phyloP scores from a whole-genome alignment of 1,140 invertebrate species.

The Linepithema humile region DNA sequence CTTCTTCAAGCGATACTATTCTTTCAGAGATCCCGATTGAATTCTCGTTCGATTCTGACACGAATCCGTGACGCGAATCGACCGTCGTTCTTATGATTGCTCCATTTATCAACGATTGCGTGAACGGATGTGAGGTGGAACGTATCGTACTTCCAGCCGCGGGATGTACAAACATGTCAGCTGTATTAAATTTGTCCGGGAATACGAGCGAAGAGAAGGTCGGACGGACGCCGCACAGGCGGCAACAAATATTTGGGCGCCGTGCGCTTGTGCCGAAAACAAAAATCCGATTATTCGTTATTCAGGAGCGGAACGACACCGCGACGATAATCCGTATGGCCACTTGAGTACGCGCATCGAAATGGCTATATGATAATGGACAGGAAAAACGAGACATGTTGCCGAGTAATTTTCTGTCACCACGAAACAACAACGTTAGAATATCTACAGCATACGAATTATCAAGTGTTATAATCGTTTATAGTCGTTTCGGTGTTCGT shows the following conservation, averaged over 20 bases:
- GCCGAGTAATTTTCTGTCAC: slow-evolving; percentile 18
- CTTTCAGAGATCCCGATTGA: not conserved
- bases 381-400: not conserved
- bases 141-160: slow-evolving; percentile 25
- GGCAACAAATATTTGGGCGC: slow-evolving; percentile 19
- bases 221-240: not conserved
- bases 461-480: slow-evolving; percentile 2
- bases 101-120: slow-evolving; percentile 46
- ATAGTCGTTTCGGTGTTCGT: not conserved
- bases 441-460: not conserved
- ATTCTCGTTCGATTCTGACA: slow-evolving; percentile 15
- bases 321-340: not conserved
- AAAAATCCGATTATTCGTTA: not conserved
- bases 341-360: not conserved
- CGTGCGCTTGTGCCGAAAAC: not conserved
- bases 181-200: slow-evolving; percentile 42
- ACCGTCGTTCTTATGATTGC: slow-evolving; percentile 19
- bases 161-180: slow-evolving; percentile 20
- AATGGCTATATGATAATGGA: not conserved
- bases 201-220: slow-evolving; percentile 24
- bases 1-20: not conserved
- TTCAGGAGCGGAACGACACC: not conserved
- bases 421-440: slow-evolving; percentile 25
- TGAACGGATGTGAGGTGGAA: slow-evolving; percentile 43
- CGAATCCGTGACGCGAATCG: slow-evolving; percentile 5